Percentiles rank a stretch among this genome's conserved stretches.
These are phyloP conservation scores for Mimumesa dahlbomi DNA, from an alignment of 2,888 invertebrate species.

Conservation along the genomic window DNA sequence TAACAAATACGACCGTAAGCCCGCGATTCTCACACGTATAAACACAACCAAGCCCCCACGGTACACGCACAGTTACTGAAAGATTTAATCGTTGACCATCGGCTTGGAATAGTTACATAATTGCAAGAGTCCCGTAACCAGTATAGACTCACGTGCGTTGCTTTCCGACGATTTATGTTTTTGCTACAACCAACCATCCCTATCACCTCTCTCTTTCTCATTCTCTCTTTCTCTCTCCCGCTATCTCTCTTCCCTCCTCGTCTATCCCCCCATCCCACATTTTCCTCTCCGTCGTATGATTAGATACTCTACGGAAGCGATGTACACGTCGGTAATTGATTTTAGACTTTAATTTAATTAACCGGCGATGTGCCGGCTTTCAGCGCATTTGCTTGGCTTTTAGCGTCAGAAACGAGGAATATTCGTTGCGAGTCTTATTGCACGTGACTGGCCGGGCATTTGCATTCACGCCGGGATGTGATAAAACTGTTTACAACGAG, in stretches of 20 bases:
- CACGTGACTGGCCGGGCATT: slow-evolving; percentile 20
- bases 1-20: slow-evolving; percentile 34
- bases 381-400: slow-evolving; percentile 39
- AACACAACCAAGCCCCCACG: background rate
- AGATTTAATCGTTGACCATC: slow-evolving; percentile 63
- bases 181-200: slow-evolving; percentile 28
- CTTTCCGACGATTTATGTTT: slow-evolving; percentile 61
- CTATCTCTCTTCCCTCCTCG: slow-evolving; percentile 4
- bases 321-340: slow-evolving; percentile 53
- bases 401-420: slow-evolving; percentile 12
- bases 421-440: slow-evolving; percentile 18
- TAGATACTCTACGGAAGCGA: slow-evolving; percentile 46
- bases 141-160: slow-evolving; percentile 52
- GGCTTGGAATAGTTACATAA: slow-evolving; percentile 61
- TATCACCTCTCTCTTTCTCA: slow-evolving; percentile 7
- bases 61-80: slow-evolving; percentile 40
- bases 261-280: slow-evolving; percentile 4
- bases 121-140: slow-evolving; percentile 56
- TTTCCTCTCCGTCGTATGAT: slow-evolving; percentile 11
- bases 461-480: slow-evolving; percentile 21
- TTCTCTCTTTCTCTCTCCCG: slow-evolving; percentile 6
- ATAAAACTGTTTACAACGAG: slow-evolving; percentile 27
- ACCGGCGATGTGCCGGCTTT: slow-evolving; percentile 44
- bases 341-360: slow-evolving; percentile 62
- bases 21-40: background rate